Conservation (phyloP, 2,797 vertebrate species). For the Ptychobarbus kaznakovi region DNA sequence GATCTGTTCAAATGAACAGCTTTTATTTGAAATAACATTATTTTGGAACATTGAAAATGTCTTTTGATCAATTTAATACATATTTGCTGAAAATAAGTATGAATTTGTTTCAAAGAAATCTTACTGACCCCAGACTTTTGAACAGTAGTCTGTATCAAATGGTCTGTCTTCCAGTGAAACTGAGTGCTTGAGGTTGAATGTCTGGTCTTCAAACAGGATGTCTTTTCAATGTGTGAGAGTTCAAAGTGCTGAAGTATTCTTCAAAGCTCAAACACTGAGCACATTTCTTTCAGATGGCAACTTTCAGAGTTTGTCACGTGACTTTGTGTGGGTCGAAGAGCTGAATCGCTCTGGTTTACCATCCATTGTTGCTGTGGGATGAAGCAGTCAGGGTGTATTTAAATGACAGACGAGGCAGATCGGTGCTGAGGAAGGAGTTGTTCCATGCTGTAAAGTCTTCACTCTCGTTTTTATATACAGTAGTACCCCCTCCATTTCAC, state of each 20-base stretch:
- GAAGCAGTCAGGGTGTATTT: slow-evolving; percentile 40
- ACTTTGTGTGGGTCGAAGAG: slow-evolving; percentile 36
- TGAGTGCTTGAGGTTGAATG: slow-evolving; percentile 45
- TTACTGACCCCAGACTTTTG: not conserved
- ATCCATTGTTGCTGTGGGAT: slow-evolving; percentile 40
- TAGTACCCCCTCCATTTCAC: slow-evolving; percentile 55
- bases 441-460: slow-evolving; percentile 39
- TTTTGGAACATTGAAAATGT: not conserved
- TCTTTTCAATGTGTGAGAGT: slow-evolving; percentile 55
- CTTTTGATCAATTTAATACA: not conserved
- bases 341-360: slow-evolving; percentile 13
- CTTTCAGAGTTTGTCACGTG: slow-evolving; percentile 45
- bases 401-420: slow-evolving; percentile 42
- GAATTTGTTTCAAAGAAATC: not conserved
- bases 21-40: not conserved
- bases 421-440: slow-evolving; percentile 26
- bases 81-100: not conserved
- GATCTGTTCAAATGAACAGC: not conserved
- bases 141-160: slow-evolving; percentile 30
- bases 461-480: slow-evolving; percentile 38
- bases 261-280: slow-evolving; percentile 54
- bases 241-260: slow-evolving; percentile 57
- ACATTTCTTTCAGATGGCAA: slow-evolving; percentile 53
- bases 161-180: slow-evolving; percentile 25
- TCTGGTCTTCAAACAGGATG: slow-evolving; percentile 58